A percentile compares a stretch with the other conserved stretches of the same genome.
Evolutionary conservation across 2,888 invertebrate species (phyloP).

Genomic region (Dasypolia templi): DNA sequence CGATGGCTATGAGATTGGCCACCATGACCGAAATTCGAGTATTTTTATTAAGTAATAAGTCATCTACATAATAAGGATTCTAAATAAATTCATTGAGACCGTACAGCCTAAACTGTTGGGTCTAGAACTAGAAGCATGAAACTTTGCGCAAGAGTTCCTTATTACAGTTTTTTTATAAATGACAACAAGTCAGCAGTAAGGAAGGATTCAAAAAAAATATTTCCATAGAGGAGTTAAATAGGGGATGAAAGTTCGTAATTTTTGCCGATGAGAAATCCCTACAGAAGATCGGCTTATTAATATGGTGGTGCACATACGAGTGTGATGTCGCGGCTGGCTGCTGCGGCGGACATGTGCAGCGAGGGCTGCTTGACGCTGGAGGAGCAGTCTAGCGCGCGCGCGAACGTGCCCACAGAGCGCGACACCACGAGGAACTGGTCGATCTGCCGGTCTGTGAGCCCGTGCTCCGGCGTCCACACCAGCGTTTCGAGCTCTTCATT

Average conservation of each 20-base stretch:
- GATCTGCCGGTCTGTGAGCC: slow-evolving; percentile 98
- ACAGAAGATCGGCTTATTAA: neutral
- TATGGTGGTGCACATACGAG: slow-evolving; percentile 90
- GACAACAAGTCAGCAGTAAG: neutral
- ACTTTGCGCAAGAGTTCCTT: neutral
- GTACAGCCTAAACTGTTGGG: neutral
- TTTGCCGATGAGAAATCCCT: too few species aligned
- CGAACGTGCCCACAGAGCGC: slow-evolving; percentile 99
- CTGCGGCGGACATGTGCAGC: slow-evolving; percentile 99
- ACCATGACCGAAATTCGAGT: neutral
- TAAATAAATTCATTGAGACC: neutral
- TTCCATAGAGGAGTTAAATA: neutral
- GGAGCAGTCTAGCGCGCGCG: slow-evolving; percentile 99
- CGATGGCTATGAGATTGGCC: neutral
- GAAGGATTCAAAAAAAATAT: too few species aligned
- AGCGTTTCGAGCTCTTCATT: slow-evolving; percentile 96
- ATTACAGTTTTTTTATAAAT: too few species aligned
- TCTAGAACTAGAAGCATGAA: neutral
- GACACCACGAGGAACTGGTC: slow-evolving; percentile 99
- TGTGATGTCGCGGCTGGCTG: slow-evolving; percentile 99
- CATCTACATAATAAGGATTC: neutral
- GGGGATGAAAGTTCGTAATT: neutral
- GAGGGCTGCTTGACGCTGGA: slow-evolving; percentile 99
- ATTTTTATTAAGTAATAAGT: too few species aligned
- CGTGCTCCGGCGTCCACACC: slow-evolving; percentile 98